phyloP scores from a whole-genome alignment of 1,140 invertebrate species.

The Trichomalopsis sarcophagae region DNA sequence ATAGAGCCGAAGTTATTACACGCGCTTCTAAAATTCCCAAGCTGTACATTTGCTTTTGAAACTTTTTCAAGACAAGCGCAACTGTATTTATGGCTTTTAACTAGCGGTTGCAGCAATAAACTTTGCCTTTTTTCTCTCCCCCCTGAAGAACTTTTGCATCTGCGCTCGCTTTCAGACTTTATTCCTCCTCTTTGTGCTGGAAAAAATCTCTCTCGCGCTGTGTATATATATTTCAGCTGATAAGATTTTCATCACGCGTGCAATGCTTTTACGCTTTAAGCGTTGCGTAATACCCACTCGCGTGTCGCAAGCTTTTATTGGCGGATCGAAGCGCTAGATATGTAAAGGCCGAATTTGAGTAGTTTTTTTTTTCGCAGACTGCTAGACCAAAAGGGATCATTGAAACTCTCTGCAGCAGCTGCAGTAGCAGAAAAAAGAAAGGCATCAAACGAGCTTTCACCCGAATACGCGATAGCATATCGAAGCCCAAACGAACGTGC shows the following conservation, averaged over 20 bases:
- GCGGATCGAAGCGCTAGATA: background rate
- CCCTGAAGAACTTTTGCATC: background rate
- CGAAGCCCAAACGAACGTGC: constrained; percentile 20
- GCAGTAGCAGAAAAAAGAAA: background rate
- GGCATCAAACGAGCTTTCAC: constrained; percentile 33
- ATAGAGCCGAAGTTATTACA: constrained; percentile 27
- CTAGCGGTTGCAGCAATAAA: constrained; percentile 3
- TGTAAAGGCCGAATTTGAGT: background rate
- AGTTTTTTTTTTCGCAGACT: constrained; percentile 5
- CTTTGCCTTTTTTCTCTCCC: background rate
- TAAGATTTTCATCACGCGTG: background rate
- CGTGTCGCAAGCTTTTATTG: background rate
- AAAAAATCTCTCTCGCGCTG: background rate
- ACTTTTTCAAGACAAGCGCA: constrained; percentile 11
- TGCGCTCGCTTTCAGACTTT: background rate
- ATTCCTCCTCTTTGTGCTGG: background rate
- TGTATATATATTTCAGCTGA: background rate
- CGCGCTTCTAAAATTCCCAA: constrained; percentile 19
- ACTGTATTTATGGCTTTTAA: constrained; percentile 2
- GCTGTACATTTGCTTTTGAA: constrained; percentile 8
- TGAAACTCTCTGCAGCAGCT: background rate
- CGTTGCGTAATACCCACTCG: background rate
- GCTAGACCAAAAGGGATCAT: constrained; percentile 29
- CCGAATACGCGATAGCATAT: background rate
- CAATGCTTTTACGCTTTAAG: background rate